phyloP scores from a whole-genome alignment of 1,140 invertebrate genomes.

The Bombus waltoni region DNA sequence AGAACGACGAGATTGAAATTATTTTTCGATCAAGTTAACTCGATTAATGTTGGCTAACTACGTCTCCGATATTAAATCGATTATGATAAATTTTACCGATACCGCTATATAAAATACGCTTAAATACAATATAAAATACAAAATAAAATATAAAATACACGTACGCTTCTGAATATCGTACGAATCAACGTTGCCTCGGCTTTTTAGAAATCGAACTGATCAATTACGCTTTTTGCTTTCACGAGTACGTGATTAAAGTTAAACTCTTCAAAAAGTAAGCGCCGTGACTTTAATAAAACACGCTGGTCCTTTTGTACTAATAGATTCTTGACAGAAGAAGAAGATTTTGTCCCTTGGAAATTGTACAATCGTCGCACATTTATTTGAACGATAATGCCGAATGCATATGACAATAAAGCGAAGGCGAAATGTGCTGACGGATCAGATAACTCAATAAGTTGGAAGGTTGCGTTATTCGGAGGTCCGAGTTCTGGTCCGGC shows the following conservation, averaged over 20 bases:
- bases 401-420: not conserved
- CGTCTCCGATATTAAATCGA: not conserved
- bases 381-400: not conserved
- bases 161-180: too few relatives aligned
- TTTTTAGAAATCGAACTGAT: too few relatives aligned
- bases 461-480: not conserved
- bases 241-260: too few relatives aligned
- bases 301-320: not conserved
- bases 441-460: slow-evolving; percentile 10
- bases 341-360: not conserved
- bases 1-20: not conserved
- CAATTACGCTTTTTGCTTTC: too few relatives aligned
- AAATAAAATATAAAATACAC: too few relatives aligned
- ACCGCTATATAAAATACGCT: too few relatives aligned
- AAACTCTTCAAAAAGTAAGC: not conserved
- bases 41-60: not conserved
- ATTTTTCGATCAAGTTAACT: not conserved
- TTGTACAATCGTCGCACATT: not conserved
- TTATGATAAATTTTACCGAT: not conserved
- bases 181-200: too few relatives aligned
- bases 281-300: not conserved
- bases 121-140: too few relatives aligned
- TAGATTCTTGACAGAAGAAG: not conserved
- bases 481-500: not conserved
- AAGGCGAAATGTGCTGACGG: slow-evolving; percentile 2